These are phyloP conservation scores for Chondrilla cf. caribensis DNA, from an alignment of 37 sponge, comb jelly and placozoan species.

Conservation along the genomic window DNA sequence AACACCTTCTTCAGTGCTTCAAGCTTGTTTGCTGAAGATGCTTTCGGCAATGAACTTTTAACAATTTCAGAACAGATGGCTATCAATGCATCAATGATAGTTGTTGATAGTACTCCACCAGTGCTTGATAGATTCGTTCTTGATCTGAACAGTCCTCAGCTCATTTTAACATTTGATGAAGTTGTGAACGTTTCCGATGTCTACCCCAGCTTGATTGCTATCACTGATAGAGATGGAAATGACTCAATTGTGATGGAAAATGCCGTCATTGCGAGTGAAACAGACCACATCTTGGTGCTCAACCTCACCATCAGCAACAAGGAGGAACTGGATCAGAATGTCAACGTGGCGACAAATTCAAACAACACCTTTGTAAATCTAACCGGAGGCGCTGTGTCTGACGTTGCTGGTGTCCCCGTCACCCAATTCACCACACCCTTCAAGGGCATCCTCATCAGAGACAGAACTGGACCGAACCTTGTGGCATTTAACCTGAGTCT, in stretches of 20 bases:
- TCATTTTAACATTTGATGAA: conserved; percentile 81
- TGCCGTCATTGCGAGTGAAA: conserved; percentile 11
- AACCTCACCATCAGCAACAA: conserved; percentile 61
- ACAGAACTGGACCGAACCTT: conserved; percentile 58
- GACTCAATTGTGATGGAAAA: conserved; percentile 37
- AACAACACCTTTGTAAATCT: conserved; percentile 76
- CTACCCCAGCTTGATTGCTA: conserved; percentile 28
- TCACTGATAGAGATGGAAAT: not conserved
- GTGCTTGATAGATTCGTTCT: conserved; percentile 47
- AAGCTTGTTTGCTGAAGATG: conserved; percentile 46
- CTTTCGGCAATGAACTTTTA: conserved; percentile 37
- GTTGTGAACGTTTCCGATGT: conserved; percentile 60
- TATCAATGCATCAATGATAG: conserved; percentile 17
- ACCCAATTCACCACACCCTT: conserved; percentile 12
- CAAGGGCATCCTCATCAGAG: conserved; percentile 33
- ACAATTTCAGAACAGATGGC: conserved; percentile 21
- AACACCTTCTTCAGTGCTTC: conserved; percentile 59
- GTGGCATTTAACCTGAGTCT: conserved; percentile 61
- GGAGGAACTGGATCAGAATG: conserved; percentile 48
- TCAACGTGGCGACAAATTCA: conserved; percentile 43
- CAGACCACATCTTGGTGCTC: conserved; percentile 63
- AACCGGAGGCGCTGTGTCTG: conserved; percentile 53
- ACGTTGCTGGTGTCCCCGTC: conserved; percentile 55
- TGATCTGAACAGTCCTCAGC: conserved; percentile 45
- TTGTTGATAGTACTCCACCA: conserved; percentile 56